Conservation (phyloP, 2,113 vertebrate genomes). For the Paedocypris sp. region DNA sequence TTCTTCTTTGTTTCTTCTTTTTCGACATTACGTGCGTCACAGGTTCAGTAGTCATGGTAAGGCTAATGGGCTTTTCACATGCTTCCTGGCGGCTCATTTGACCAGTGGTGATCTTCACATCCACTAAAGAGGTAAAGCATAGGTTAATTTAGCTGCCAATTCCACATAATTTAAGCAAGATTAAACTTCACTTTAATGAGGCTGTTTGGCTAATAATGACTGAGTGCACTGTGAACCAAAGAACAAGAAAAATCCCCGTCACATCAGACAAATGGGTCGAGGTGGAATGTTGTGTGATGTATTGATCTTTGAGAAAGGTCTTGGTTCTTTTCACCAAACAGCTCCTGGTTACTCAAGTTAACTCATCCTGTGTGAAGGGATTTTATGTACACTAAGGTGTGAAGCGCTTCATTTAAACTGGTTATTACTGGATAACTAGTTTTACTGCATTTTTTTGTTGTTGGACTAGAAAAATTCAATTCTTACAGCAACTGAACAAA, state of each 20-base stretch:
- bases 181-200: slow-evolving; percentile 1
- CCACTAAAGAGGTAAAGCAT: background rate
- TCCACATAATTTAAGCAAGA: background rate
- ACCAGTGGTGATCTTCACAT: background rate
- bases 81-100: background rate
- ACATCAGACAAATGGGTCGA: background rate
- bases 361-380: too few relatives aligned
- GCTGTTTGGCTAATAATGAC: background rate
- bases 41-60: slow-evolving; percentile 13
- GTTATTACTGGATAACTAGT: too few relatives aligned
- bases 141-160: slow-evolving; percentile 1
- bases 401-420: too few relatives aligned
- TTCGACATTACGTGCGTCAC: slow-evolving; percentile 18
- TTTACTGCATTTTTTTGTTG: too few relatives aligned
- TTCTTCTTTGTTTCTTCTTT: slow-evolving; percentile 7
- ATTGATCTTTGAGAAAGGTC: slow-evolving; percentile 2
- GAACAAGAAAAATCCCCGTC: background rate
- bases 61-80: background rate
- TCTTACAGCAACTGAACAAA: too few relatives aligned
- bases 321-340: too few relatives aligned
- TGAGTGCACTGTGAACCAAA: background rate
- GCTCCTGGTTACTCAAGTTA: too few relatives aligned
- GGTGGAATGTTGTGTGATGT: background rate
- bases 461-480: too few relatives aligned
- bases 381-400: too few relatives aligned